These are phyloP conservation scores for Hydrotaea diabolus DNA, from an alignment of 2,888 invertebrate species.

Conservation along the genomic window DNA sequence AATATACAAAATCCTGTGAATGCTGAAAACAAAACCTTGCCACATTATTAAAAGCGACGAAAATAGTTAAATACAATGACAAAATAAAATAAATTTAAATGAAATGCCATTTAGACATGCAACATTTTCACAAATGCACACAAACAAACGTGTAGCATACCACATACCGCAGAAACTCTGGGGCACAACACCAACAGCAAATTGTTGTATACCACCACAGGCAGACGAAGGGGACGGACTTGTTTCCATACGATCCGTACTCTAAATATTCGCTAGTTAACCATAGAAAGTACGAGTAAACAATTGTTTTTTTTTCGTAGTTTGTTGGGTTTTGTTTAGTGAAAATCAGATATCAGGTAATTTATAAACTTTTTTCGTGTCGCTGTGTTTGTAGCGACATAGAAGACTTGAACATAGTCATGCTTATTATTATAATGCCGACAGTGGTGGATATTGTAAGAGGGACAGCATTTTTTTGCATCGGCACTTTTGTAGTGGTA, in stretches of 20 bases:
- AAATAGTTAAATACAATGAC: conserved; percentile 58
- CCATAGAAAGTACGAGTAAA: conserved; percentile 46
- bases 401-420: conserved; percentile 31
- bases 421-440: conserved; percentile 24
- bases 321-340: conserved; percentile 25
- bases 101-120: conserved; percentile 58
- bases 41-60: conserved; percentile 49
- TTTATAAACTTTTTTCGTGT: conserved; percentile 54
- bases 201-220: too few relatives aligned
- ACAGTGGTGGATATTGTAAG: conserved; percentile 17
- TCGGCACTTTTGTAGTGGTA: too few relatives aligned
- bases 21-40: conserved; percentile 33
- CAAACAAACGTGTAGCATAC: conserved; percentile 4
- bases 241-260: conserved; percentile 6
- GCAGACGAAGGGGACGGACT: not conserved
- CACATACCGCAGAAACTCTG: not conserved
- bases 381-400: conserved; percentile 6
- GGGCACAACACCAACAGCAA: too few relatives aligned
- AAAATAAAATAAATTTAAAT: conserved; percentile 59
- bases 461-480: not conserved
- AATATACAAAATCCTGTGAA: conserved; percentile 6
- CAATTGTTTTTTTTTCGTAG: conserved; percentile 46
- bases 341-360: conserved; percentile 62
- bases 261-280: conserved; percentile 8
- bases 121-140: conserved; percentile 44